Evolutionary conservation across 2,888 invertebrate genomes (phyloP).

Genomic region (Apomyelois bistriatella): DNA sequence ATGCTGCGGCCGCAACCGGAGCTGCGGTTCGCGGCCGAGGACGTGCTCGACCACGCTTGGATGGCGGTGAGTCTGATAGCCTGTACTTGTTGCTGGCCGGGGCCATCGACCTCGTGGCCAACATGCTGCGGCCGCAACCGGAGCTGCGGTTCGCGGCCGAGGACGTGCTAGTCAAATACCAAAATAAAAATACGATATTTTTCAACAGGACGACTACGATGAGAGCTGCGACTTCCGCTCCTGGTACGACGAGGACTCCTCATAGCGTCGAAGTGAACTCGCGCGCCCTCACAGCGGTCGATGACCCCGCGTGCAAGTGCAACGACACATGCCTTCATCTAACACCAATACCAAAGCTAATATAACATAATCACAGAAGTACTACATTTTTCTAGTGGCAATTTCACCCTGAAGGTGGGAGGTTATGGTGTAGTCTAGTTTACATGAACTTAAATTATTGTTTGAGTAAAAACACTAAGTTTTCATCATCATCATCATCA

Average conservation of each 20-base stretch:
- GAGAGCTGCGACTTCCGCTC: conserved; percentile 68
- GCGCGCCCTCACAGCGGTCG: conserved; percentile 20
- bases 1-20: too few relatives aligned
- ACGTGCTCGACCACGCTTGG: too few relatives aligned
- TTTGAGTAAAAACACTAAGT: too few relatives aligned
- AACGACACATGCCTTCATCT: conserved; percentile 41
- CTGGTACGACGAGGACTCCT: conserved; percentile 75
- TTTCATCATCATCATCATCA: too few relatives aligned
- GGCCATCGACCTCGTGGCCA: conserved; percentile 94
- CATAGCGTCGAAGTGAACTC: conserved; percentile 48
- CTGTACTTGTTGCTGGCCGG: conserved; percentile 87
- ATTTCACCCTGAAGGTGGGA: background rate
- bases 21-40: conserved; percentile 93
- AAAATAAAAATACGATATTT: too few relatives aligned
- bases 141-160: conserved; percentile 94
- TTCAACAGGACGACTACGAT: conserved; percentile 66
- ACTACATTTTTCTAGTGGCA: conserved; percentile 39
- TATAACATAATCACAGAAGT: conserved; percentile 45
- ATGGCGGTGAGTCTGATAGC: too few relatives aligned
- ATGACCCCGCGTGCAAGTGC: conserved; percentile 24
- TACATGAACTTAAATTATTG: too few relatives aligned
- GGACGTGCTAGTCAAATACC: conserved; percentile 93
- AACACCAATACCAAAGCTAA: conserved; percentile 77
- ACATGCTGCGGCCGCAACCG: conserved; percentile 95
- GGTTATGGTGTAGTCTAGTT: too few relatives aligned